phyloP scores from a whole-genome alignment of 2,113 vertebrate species.

The Corythornis cristatus region DNA sequence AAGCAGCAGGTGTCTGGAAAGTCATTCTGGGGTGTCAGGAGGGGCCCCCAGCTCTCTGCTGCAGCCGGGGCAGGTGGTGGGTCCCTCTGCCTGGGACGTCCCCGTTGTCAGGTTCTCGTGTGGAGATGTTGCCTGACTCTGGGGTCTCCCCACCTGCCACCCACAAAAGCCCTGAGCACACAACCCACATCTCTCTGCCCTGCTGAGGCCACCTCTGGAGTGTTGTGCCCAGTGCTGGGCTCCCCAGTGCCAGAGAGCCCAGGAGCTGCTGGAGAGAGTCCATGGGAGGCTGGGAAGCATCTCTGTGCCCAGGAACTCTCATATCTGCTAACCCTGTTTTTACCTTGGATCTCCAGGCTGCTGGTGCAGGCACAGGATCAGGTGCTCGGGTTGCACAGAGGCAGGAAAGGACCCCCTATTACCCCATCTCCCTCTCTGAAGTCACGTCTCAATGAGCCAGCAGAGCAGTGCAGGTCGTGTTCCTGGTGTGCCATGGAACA shows the following conservation, averaged over 20 bases:
- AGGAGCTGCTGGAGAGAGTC: no score
- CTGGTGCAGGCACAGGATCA: neutral
- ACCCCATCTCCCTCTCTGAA: neutral
- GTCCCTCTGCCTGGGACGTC: neutral
- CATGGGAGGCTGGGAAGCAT: no score
- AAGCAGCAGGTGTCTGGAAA: neutral
- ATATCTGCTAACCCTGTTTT: neutral
- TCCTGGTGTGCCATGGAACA: neutral
- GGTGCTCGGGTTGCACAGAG: neutral
- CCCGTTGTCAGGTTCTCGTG: neutral
- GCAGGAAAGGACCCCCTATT: neutral
- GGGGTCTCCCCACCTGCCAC: neutral
- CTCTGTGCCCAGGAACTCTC: no score
- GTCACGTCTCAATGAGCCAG: neutral
- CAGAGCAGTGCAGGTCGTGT: neutral
- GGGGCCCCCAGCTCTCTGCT: neutral
- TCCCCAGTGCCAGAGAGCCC: no score
- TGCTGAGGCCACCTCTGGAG: neutral
- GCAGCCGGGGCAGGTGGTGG: neutral
- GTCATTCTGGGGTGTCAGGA: neutral
- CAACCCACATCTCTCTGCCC: neutral
- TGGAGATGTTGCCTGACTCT: rapidly evolving
- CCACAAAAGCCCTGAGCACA: neutral
- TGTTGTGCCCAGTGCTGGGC: no score
- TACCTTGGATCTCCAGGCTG: neutral